A percentile compares a stretch with the other conserved stretches of the same genome.
phyloP scores from a whole-genome alignment of 2,888 invertebrate genomes.

The Acanthosepion pharaonis region DNA sequence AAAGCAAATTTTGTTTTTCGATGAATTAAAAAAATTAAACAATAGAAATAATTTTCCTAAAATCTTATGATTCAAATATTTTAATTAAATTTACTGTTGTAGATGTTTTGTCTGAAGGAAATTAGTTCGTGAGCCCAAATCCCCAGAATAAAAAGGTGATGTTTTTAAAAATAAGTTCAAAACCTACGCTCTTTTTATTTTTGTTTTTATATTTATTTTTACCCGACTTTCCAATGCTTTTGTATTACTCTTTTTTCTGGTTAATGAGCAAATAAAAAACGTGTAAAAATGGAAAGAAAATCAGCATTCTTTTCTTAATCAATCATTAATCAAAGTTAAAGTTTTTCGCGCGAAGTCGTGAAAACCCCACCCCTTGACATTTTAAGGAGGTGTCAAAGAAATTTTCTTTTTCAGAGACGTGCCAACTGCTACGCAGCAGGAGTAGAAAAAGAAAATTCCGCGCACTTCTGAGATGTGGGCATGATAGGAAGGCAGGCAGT shows the following conservation, averaged over 20 bases:
- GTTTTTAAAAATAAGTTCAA: neutral
- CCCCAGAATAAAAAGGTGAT: neutral
- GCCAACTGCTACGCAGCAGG: neutral
- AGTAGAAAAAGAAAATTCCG: neutral
- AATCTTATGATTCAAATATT: too few relatives aligned
- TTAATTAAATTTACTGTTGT: too few relatives aligned
- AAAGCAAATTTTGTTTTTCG: too few relatives aligned
- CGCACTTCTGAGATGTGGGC: neutral
- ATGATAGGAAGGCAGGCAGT: neutral
- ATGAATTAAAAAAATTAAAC: too few relatives aligned
- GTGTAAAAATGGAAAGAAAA: neutral
- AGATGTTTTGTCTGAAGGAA: too few relatives aligned
- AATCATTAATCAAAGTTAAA: neutral
- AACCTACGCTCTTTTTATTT: neutral
- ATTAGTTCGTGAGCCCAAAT: neutral
- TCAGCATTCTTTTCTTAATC: too few relatives aligned
- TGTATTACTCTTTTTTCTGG: neutral
- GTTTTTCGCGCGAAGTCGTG: neutral
- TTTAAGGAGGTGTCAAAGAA: neutral
- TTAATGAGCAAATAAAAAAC: neutral
- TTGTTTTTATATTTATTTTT: too few relatives aligned
- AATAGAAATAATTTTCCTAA: too few relatives aligned
- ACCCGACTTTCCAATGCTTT: neutral
- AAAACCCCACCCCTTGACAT: neutral
- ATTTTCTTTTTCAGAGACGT: neutral